Percentiles rank a stretch among this genome's conserved stretches.
Conservation (phyloP, 30 jellyfish, hydroid and myxozoan genomes). For the Pseudorhiza aurosa region DNA sequence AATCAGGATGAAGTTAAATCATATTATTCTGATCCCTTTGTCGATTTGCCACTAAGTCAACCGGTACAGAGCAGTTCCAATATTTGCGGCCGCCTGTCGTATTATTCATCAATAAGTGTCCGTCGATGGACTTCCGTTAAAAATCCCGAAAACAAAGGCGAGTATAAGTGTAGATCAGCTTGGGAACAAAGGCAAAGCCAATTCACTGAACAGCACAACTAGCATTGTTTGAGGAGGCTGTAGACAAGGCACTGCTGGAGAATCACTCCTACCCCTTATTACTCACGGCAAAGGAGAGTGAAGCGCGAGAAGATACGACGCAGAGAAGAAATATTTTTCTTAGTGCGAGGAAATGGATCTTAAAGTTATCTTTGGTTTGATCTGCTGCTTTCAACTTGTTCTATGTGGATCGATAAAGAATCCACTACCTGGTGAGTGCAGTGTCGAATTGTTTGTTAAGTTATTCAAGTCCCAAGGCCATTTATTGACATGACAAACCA, state of each 20-base stretch:
- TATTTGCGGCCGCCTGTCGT: not conserved
- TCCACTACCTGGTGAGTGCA: not conserved
- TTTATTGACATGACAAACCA: too few relatives aligned
- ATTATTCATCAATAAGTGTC: not conserved
- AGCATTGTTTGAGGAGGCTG: not conserved
- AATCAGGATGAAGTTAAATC: not conserved
- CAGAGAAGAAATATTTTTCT: too few relatives aligned
- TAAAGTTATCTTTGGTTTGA: not conserved
- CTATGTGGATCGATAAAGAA: not conserved
- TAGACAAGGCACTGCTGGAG: too few relatives aligned
- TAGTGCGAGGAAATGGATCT: not conserved
- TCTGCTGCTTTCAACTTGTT: not conserved
- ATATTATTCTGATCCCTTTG: not conserved
- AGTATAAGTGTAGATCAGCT: not conserved
- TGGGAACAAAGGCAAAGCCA: not conserved
- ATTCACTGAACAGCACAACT: not conserved
- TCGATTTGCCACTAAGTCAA: not conserved
- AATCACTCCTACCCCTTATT: too few relatives aligned
- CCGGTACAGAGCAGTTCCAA: not conserved
- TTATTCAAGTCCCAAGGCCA: conserved; percentile 25
- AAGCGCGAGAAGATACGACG: too few relatives aligned
- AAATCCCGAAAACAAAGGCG: not conserved
- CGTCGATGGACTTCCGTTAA: not conserved
- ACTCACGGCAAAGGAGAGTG: too few relatives aligned
- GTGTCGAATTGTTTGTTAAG: conserved; percentile 13